phyloP scores from a whole-genome alignment of 2,797 vertebrate species.

The Schizothorax lantsangensis region DNA sequence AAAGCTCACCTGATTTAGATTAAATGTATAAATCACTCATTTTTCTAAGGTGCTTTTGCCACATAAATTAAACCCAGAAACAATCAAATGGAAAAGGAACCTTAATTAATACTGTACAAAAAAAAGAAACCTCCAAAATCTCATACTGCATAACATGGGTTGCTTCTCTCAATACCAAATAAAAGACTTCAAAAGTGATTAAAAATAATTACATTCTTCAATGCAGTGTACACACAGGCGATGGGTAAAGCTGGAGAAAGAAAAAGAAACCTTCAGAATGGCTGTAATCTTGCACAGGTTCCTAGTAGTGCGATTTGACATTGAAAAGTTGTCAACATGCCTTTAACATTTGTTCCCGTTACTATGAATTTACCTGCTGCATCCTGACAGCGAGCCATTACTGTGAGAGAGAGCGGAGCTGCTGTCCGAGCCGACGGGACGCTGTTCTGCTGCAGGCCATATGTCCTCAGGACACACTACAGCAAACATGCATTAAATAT shows the following conservation, averaged over 20 bases:
- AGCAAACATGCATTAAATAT: conserved; percentile 90
- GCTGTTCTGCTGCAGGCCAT: conserved; percentile 84
- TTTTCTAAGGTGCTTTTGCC: not conserved
- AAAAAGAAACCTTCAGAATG: conserved; percentile 59
- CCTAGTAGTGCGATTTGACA: conserved; percentile 45
- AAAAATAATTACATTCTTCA: not conserved
- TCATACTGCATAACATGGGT: not conserved
- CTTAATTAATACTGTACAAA: not conserved
- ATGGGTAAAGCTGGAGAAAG: not conserved
- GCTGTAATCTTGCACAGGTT: conserved; percentile 53
- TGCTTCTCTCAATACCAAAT: not conserved
- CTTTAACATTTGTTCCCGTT: conserved; percentile 61
- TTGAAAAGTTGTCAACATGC: conserved; percentile 61
- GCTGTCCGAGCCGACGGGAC: conserved; percentile 46
- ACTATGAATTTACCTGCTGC: conserved; percentile 47
- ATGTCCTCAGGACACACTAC: conserved; percentile 82
- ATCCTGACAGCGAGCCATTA: conserved; percentile 59
- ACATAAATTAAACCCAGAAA: not conserved
- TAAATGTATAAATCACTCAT: not conserved
- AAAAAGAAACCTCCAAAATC: not conserved
- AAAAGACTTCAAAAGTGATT: not conserved
- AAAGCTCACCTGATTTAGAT: too few relatives aligned
- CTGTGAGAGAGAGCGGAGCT: conserved; percentile 46
- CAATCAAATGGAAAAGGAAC: not conserved
- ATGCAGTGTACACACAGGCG: not conserved